Evolutionary conservation across 2,113 vertebrate genomes (phyloP).

Genomic region (Callithrix jacchus): DNA sequence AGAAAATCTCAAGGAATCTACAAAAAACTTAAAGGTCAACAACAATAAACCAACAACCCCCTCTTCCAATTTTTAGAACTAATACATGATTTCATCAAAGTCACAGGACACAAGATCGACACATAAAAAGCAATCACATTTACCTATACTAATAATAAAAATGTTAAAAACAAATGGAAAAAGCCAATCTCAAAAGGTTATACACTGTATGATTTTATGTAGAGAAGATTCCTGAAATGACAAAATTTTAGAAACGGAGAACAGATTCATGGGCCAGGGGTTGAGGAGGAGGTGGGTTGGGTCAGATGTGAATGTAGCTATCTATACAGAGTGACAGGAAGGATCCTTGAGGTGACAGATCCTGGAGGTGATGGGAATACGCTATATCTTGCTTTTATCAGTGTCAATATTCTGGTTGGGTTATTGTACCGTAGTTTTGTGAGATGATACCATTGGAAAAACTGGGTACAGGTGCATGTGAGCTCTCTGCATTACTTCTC

Average conservation of each 20-base stretch:
- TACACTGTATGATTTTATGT: not conserved
- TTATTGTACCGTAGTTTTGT: not conserved
- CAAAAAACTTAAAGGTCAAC: not conserved
- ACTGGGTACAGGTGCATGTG: not conserved
- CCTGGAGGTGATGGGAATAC: too few species aligned
- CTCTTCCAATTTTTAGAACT: not conserved
- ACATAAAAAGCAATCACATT: not conserved
- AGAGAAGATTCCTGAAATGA: not conserved
- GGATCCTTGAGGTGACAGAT: not conserved
- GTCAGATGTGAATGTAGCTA: too few species aligned
- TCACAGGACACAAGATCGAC: not conserved
- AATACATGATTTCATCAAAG: not conserved
- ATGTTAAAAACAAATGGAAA: not conserved
- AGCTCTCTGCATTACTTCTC: not conserved
- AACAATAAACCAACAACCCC: not conserved
- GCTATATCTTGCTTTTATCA: not conserved
- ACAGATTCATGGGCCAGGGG: not conserved
- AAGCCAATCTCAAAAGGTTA: not conserved
- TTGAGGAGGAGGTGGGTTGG: not conserved
- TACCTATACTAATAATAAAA: not conserved
- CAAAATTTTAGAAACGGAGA: not conserved
- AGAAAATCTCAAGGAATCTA: not conserved
- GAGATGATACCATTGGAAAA: not conserved
- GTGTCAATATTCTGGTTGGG: not conserved
- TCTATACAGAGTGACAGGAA: too few species aligned